phyloP scores from a whole-genome alignment of 2,888 invertebrate genomes.

The Synanthedon myopaeformis region DNA sequence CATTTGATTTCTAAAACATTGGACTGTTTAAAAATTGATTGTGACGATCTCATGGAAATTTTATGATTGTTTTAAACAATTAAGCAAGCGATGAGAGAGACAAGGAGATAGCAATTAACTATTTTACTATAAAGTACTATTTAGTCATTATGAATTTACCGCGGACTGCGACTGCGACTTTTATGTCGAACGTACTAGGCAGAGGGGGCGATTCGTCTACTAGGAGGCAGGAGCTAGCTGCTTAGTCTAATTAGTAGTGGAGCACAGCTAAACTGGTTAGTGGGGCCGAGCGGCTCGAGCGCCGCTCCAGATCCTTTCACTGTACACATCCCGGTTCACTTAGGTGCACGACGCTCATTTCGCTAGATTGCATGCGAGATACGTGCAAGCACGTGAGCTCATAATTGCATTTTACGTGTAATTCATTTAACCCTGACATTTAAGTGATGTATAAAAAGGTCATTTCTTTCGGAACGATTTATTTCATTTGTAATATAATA shows the following conservation, averaged over 20 bases:
- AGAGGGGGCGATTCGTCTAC: not conserved
- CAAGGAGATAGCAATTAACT: no score
- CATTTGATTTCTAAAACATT: no score
- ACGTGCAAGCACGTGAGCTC: constrained; percentile 6
- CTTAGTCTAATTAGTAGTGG: constrained; percentile 59
- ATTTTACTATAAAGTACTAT: no score
- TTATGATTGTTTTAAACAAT: no score
- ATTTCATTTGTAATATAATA: no score
- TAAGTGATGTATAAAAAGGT: not conserved
- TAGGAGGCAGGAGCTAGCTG: constrained; percentile 26
- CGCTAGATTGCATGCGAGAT: constrained; percentile 27
- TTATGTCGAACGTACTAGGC: no score
- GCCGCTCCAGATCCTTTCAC: constrained; percentile 15
- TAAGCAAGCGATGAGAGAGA: no score
- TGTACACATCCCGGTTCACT: constrained; percentile 17
- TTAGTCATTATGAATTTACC: no score
- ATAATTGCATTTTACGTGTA: not conserved
- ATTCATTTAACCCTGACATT: not conserved
- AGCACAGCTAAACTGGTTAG: constrained; percentile 48
- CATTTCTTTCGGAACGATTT: no score
- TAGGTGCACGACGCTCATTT: constrained; percentile 18
- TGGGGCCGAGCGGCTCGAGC: constrained; percentile 11
- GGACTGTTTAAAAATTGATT: no score
- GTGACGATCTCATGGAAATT: no score
- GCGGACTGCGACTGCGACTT: no score